Percentiles rank a stretch among this genome's conserved stretches.
phyloP scores from a whole-genome alignment of 2,113 vertebrate genomes.

The Albula glossodonta region DNA sequence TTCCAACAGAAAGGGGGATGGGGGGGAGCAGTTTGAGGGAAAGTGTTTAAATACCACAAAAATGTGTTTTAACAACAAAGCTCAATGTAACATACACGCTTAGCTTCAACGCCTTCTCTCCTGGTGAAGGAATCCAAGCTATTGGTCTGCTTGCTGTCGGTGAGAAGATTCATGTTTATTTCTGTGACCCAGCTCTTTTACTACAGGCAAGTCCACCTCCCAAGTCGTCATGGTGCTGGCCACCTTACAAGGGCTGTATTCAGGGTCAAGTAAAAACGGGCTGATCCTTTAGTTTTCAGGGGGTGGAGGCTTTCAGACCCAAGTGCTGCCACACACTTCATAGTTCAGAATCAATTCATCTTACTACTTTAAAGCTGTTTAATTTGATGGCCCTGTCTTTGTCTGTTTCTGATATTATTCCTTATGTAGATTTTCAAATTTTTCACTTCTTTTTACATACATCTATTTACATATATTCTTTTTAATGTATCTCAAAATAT shows the following conservation, averaged over 20 bases:
- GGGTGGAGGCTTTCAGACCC: neutral
- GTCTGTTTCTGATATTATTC: neutral
- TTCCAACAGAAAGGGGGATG: conserved; percentile 20
- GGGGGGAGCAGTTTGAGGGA: neutral
- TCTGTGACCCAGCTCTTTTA: conserved; percentile 17
- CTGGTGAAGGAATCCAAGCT: conserved; percentile 22
- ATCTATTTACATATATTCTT: neutral
- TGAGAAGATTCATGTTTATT: conserved; percentile 4
- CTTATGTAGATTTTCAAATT: neutral
- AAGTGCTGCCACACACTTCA: neutral
- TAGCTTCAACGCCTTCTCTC: neutral
- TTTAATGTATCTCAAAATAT: neutral
- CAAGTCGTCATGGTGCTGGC: neutral
- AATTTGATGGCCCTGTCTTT: neutral
- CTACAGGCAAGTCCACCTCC: conserved; percentile 14
- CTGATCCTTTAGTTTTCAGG: neutral
- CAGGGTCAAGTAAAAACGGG: neutral
- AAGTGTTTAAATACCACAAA: conserved; percentile 27
- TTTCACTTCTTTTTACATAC: neutral
- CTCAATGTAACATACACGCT: conserved; percentile 2
- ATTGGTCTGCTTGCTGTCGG: conserved; percentile 5
- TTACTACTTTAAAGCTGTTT: neutral
- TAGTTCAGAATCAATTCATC: neutral
- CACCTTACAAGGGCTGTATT: neutral
- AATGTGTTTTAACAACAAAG: conserved; percentile 45